phyloP scores from a whole-genome alignment of 2,113 vertebrate species.

The Orientallactaga bullata region DNA sequence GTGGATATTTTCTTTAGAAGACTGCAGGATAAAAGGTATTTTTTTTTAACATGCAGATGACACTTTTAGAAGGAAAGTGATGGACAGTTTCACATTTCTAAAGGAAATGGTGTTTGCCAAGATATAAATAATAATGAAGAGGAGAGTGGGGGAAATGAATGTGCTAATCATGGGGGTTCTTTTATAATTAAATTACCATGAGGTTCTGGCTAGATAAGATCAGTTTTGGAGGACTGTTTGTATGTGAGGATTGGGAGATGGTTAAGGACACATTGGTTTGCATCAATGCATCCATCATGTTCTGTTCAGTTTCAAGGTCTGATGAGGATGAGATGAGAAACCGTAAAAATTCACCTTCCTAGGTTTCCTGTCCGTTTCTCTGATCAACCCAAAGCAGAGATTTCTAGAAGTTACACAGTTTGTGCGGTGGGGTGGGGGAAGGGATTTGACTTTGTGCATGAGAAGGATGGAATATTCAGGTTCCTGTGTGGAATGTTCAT shows the following conservation, averaged over 20 bases:
- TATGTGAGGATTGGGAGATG: not conserved
- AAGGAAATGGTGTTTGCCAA: constrained; percentile 68
- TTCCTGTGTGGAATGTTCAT: not conserved
- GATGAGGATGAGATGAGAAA: not conserved
- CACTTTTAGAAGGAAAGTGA: constrained; percentile 59
- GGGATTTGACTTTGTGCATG: not conserved
- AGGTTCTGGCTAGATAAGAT: constrained; percentile 41
- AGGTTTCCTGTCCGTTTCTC: not conserved
- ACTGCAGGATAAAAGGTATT: constrained; percentile 42
- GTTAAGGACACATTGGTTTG: not conserved
- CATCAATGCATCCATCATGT: not conserved
- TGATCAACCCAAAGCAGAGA: not conserved
- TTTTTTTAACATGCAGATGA: constrained; percentile 37
- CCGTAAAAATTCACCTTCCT: not conserved
- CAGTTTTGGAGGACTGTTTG: not conserved
- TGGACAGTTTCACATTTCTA: constrained; percentile 45
- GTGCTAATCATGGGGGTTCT: not conserved
- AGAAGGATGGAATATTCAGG: not conserved
- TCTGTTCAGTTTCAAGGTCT: not conserved
- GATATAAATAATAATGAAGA: constrained; percentile 45
- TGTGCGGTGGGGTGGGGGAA: not conserved
- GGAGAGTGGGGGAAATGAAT: not conserved
- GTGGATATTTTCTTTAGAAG: constrained; percentile 47
- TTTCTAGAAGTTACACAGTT: not conserved
- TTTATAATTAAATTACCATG: constrained; percentile 36